These are phyloP conservation scores for Catocala sponsa DNA, from an alignment of 2,888 invertebrate species.

Conservation along the genomic window DNA sequence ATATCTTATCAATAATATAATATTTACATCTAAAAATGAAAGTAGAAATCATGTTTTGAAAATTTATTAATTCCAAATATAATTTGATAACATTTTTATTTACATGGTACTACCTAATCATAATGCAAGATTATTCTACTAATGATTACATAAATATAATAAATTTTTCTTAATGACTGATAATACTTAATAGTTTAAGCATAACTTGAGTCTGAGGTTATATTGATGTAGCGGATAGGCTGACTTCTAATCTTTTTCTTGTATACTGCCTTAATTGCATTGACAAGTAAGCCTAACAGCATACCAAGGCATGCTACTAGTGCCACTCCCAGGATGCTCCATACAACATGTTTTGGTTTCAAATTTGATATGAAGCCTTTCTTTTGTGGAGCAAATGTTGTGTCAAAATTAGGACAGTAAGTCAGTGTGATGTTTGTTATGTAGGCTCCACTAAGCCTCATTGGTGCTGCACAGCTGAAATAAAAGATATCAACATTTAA, in stretches of 20 bases:
- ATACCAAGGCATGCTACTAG: conserved; percentile 74
- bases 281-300: conserved; percentile 74
- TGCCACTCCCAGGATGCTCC: conserved; percentile 81
- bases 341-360: conserved; percentile 78
- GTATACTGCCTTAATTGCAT: conserved; percentile 72
- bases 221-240: conserved; percentile 77
- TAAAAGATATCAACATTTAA: background rate
- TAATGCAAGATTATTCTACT: conserved; percentile 39
- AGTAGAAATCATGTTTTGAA: conserved; percentile 17
- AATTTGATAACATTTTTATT: conserved; percentile 45
- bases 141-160: conserved; percentile 30
- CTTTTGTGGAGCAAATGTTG: conserved; percentile 64
- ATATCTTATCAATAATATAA: background rate
- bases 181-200: conserved; percentile 60
- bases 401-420: conserved; percentile 78
- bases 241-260: conserved; percentile 70
- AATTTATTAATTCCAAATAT: conserved; percentile 33
- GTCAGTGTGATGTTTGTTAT: conserved; percentile 77
- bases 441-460: conserved; percentile 74
- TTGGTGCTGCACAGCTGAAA: conserved; percentile 82
- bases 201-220: conserved; percentile 72
- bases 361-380: conserved; percentile 68
- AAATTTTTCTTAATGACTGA: conserved; percentile 25
- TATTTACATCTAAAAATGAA: conserved; percentile 5
- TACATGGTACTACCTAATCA: conserved; percentile 52